Evolutionary conservation across 1,140 invertebrate species (phyloP).

Genomic region (Hypothenemus hampei): DNA sequence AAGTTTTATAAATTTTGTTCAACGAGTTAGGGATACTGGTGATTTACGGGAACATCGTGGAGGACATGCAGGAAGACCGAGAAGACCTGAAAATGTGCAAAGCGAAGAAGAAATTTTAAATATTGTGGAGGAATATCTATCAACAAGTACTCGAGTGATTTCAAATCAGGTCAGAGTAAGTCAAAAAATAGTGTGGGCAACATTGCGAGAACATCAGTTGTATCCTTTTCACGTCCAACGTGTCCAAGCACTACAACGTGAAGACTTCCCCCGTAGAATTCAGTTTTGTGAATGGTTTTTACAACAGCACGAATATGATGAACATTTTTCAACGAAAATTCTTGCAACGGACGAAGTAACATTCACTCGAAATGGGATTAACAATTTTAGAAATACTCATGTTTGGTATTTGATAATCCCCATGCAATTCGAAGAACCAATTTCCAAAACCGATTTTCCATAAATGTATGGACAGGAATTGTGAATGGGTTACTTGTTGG

Average conservation of each 20-base stretch:
- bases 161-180: conserved; percentile 5
- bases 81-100: conserved; percentile 7
- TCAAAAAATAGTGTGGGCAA: neutral
- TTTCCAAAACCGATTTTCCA: neutral
- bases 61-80: neutral
- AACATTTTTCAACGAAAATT: conserved; percentile 7
- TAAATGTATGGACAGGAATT: conserved; percentile 3
- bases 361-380: neutral
- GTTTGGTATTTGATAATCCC: conserved; percentile 6
- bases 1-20: conserved; percentile 9
- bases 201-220: conserved; percentile 3
- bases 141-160: conserved; percentile 4
- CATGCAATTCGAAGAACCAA: conserved; percentile 5
- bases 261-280: neutral
- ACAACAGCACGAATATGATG: conserved; percentile 6
- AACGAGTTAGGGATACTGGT: conserved; percentile 2
- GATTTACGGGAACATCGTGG: conserved; percentile 3
- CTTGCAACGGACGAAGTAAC: neutral
- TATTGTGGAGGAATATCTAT: conserved; percentile 4
- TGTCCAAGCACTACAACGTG: conserved; percentile 4
- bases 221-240: neutral
- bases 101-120: conserved; percentile 1
- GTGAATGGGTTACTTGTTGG: conserved; percentile 3
- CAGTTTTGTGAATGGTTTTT: neutral
- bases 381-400: neutral